Evolutionary conservation across 2,888 invertebrate genomes (phyloP), one percentile per base, ranked within the genome.

Genomic region (Scaptomyza caliginosa): DNA sequence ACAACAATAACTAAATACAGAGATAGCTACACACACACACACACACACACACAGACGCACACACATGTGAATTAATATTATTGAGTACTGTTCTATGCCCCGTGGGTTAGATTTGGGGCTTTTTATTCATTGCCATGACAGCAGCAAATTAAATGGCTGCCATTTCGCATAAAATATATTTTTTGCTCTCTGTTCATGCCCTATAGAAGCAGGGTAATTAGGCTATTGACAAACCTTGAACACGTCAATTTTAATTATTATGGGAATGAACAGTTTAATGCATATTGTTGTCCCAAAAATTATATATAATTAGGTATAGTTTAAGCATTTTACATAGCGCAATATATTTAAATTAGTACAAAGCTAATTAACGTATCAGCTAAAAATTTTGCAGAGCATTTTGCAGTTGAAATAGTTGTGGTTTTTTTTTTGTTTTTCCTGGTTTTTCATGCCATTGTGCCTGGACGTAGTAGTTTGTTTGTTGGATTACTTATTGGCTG

Each of bases 111-210:
- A 82, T 81, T 75, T 85, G 79, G 76, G 76, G 71, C 66, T 57
- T 85, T 78, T 71, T 77, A 63, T 77, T 62, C 77, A 82, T 82
- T 79, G 76, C 56, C 79, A 62, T 72, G 77, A 80, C 86, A 70
- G 66, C 65, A 65, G 65, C 87, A 86, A 81, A 86, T 86, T 84
- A 85, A 86, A 81, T 86, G 79, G 17, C 63, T 77, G 68, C 67
- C 68, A 62, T 56, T 72, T 58, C 32, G 40, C 28, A n/a, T n/a
- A n/a, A n/a, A n/a, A n/a, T n/a, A n/a, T 42, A 30, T 59, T 46
- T 64, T 42, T 38, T 7, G 0, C 30, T 4, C 34, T 8, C 34
- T 8, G 1, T 16, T 17, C 23, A 75, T 71, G 75, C 71, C 71
- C 71, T 71, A 17, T 34, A 54, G 10, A 39, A 50, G 16, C 40